Percentiles rank a stretch among this genome's conserved stretches.
These are phyloP conservation scores for Blastobasis adustella DNA, from an alignment of 2,888 invertebrate genomes.

Conservation along the genomic window DNA sequence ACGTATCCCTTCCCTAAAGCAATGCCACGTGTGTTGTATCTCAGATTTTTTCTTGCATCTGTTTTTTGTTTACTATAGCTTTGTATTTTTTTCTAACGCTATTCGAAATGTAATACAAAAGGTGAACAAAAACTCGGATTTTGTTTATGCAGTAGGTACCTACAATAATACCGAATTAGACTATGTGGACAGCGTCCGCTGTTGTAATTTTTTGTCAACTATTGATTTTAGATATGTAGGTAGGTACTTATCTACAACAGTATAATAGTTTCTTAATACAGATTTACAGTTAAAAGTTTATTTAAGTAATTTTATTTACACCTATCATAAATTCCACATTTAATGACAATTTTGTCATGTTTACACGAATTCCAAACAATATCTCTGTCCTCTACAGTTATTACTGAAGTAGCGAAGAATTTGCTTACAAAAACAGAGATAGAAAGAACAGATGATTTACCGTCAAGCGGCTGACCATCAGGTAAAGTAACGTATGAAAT, in stretches of 20 bases:
- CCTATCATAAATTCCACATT: too few species aligned
- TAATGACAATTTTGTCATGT: too few species aligned
- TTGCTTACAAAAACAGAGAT: too few species aligned
- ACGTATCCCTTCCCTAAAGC: background rate
- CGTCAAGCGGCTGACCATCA: too few species aligned
- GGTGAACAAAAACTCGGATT: conserved; percentile 13
- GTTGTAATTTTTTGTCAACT: conserved; percentile 5
- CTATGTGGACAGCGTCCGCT: conserved; percentile 6
- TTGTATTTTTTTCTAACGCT: conserved; percentile 30
- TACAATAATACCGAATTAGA: background rate
- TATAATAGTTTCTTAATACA: too few species aligned
- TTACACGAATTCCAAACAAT: too few species aligned
- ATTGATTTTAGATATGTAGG: background rate
- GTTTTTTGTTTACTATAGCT: conserved; percentile 28
- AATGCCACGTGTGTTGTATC: conserved; percentile 45
- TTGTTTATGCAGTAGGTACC: conserved; percentile 1
- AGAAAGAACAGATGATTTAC: too few species aligned
- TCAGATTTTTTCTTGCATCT: conserved; percentile 25
- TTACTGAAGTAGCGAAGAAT: too few species aligned
- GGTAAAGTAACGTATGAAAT: background rate
- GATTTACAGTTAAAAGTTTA: too few species aligned
- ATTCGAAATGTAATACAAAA: conserved; percentile 37
- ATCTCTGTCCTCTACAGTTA: too few species aligned
- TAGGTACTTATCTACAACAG: too few species aligned
- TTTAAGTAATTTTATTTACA: too few species aligned